Evolutionary conservation across 2,888 invertebrate species (phyloP).

Genomic region (Metellina segmentata): DNA sequence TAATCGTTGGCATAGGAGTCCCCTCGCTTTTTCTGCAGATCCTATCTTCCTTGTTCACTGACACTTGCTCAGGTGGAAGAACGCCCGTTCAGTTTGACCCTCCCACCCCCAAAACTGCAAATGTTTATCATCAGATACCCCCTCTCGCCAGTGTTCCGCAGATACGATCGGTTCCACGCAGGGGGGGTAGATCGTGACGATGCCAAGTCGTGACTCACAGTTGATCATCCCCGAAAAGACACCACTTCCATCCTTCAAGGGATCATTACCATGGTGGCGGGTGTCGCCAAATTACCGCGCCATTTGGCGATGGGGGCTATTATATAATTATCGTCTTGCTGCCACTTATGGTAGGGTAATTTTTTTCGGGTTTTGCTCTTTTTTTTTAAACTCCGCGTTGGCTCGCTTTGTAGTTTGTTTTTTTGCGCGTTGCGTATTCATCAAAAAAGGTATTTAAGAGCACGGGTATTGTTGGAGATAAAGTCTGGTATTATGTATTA

Average conservation of each 20-base stretch:
- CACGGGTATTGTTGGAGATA: slow-evolving; percentile 19
- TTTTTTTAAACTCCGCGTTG: slow-evolving; percentile 29
- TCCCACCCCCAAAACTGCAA: slow-evolving; percentile 43
- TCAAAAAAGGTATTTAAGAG: slow-evolving; percentile 25
- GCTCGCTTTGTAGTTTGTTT: background rate
- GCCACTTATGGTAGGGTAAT: slow-evolving; percentile 56
- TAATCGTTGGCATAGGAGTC: background rate
- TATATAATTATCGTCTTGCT: slow-evolving; percentile 72
- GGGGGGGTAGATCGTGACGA: slow-evolving; percentile 56
- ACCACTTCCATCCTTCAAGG: slow-evolving; percentile 15
- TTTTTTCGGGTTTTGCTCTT: slow-evolving; percentile 10
- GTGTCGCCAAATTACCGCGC: slow-evolving; percentile 73
- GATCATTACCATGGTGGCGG: slow-evolving; percentile 60
- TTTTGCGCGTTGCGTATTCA: slow-evolving; percentile 5
- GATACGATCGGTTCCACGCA: slow-evolving; percentile 45
- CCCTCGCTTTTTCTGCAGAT: background rate
- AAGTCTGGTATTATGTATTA: slow-evolving; percentile 4
- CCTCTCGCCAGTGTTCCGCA: background rate
- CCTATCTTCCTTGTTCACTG: slow-evolving; percentile 42
- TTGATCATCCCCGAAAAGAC: slow-evolving; percentile 64
- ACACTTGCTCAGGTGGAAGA: slow-evolving; percentile 65
- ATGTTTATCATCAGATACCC: slow-evolving; percentile 51
- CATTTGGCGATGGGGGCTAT: slow-evolving; percentile 65
- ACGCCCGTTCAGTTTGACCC: slow-evolving; percentile 39
- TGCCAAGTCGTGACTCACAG: slow-evolving; percentile 62